Evolutionary conservation across 1,140 invertebrate species (phyloP).

Genomic region (Aphaenogaster ashmeadi): DNA sequence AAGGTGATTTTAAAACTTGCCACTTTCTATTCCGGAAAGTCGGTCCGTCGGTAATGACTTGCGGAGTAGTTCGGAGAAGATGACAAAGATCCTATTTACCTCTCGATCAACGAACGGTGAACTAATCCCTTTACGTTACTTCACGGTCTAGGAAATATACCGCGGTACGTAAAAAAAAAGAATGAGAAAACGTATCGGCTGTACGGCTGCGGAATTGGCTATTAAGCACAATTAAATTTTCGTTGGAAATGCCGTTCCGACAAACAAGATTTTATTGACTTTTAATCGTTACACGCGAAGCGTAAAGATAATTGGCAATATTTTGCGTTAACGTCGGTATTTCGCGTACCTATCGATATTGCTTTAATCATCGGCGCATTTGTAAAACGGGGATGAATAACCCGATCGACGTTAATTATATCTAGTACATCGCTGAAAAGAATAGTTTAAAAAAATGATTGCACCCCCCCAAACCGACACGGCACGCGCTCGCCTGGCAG

Average conservation of each 20-base stretch:
- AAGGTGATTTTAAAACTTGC: conserved; percentile 76
- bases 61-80: conserved; percentile 25
- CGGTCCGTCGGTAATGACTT: conserved; percentile 56
- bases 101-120: conserved; percentile 24
- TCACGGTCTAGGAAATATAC: conserved; percentile 18
- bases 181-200: not conserved
- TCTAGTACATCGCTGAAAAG: conserved; percentile 13
- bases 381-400: conserved; percentile 35
- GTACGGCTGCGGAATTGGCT: conserved; percentile 53
- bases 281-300: conserved; percentile 59
- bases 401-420: conserved; percentile 10
- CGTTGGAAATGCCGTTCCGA: conserved; percentile 54
- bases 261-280: conserved; percentile 67
- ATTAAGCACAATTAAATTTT: conserved; percentile 66
- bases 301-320: conserved; percentile 66
- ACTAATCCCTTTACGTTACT: conserved; percentile 24
- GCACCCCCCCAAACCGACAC: conserved; percentile 8
- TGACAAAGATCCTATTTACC: conserved; percentile 54
- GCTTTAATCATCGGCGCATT: conserved; percentile 34
- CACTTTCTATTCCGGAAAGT: conserved; percentile 67
- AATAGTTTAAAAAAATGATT: conserved; percentile 51
- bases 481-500: not conserved
- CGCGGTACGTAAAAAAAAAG: not conserved
- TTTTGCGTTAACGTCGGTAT: conserved; percentile 63
- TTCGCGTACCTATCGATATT: conserved; percentile 40